phyloP scores from a whole-genome alignment of 2,888 invertebrate species.

The Desoria tigrina region DNA sequence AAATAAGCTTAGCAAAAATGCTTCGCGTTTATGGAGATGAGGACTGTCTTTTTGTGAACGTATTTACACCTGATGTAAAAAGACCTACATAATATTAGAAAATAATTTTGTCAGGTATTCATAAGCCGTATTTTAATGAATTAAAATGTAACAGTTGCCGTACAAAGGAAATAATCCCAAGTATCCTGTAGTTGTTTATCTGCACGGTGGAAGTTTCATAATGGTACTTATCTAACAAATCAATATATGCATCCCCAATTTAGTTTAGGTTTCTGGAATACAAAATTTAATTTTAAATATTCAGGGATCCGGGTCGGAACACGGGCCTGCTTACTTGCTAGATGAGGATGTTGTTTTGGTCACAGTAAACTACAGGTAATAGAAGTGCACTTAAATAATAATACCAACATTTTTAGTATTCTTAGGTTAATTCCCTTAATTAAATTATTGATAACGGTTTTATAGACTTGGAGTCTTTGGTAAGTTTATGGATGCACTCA shows the following conservation, averaged over 20 bases:
- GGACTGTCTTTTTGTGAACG: slow-evolving; percentile 40
- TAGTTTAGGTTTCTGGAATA: neutral
- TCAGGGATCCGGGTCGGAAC: slow-evolving; percentile 27
- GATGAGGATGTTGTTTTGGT: slow-evolving; percentile 35
- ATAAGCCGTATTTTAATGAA: neutral
- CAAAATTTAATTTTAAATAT: neutral
- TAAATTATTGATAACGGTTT: too few relatives aligned
- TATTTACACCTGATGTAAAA: slow-evolving; percentile 38
- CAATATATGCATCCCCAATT: too few relatives aligned
- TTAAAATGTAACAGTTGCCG: slow-evolving; percentile 26
- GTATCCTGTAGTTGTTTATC: slow-evolving; percentile 24
- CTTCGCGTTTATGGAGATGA: slow-evolving; percentile 38
- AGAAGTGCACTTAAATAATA: too few relatives aligned
- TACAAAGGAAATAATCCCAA: slow-evolving; percentile 2
- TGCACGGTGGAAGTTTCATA: slow-evolving; percentile 31
- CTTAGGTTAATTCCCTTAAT: too few relatives aligned
- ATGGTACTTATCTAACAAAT: slow-evolving; percentile 8
- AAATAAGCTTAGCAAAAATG: slow-evolving; percentile 30
- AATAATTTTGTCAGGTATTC: neutral
- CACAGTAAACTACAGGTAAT: slow-evolving; percentile 33
- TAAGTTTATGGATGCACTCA: too few relatives aligned
- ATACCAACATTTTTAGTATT: too few relatives aligned
- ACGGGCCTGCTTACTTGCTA: slow-evolving; percentile 36
- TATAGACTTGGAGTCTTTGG: slow-evolving; percentile 15
- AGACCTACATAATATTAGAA: neutral